These are phyloP conservation scores for Lapara coniferarum DNA, from an alignment of 2,888 invertebrate genomes.

Conservation along the genomic window DNA sequence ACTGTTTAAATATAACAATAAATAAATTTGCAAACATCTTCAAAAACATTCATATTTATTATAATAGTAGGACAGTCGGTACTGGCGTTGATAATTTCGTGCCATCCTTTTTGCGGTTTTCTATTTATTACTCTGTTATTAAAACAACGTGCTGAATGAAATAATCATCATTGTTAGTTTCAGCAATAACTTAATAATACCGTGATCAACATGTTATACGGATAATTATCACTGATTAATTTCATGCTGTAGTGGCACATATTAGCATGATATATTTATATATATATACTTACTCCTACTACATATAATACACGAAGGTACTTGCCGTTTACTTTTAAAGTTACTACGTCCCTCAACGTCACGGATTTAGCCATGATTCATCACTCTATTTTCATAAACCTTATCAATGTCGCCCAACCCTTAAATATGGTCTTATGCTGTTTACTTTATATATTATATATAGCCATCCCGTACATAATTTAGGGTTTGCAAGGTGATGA, in stretches of 20 bases:
- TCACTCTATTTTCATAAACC: conserved; percentile 31
- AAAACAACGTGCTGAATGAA: conserved; percentile 4
- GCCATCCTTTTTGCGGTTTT: neutral
- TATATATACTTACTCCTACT: neutral
- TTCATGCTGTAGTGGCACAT: neutral
- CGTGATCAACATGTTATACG: conserved; percentile 6
- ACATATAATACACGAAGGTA: neutral
- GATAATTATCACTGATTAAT: neutral
- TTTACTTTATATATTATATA: no score
- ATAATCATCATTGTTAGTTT: conserved; percentile 9
- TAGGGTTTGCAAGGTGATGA: no score
- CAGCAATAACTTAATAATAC: neutral
- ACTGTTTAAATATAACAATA: no score
- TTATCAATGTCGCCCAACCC: conserved; percentile 11
- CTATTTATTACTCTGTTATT: neutral
- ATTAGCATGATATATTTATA: neutral
- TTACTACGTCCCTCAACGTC: conserved; percentile 33
- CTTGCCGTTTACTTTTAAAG: neutral
- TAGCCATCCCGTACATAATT: no score
- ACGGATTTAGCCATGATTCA: conserved; percentile 36
- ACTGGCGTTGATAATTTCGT: neutral
- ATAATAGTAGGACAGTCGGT: no score
- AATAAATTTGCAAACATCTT: no score
- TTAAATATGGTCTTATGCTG: neutral
- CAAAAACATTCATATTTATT: no score